Evolutionary conservation across 2,888 invertebrate species (phyloP), one percentile per base, ranked within the genome.

Genomic region (Zaprionus obscuricornis): DNA sequence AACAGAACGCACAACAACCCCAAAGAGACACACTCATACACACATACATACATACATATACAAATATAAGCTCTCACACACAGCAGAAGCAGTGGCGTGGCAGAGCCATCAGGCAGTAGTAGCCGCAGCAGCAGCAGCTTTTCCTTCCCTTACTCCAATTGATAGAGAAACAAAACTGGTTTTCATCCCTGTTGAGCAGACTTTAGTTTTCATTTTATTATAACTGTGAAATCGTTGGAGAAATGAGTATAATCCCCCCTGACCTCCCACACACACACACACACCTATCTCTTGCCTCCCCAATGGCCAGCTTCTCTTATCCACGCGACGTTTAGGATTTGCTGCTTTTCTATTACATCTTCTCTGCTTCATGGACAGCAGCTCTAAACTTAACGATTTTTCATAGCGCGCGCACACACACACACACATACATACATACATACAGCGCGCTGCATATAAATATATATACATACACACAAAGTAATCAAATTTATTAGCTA

Each of bases 121-220:
- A 55, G 26, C 17, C 27, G 60, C 42, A 45, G 45, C 40, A 72
- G 58, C 56, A 67, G 56, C 78, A 64, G 62, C 56, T n/a, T n/a
- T 77, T 77, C 74, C 77, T 77, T 76, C 77, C 85, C 85, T 73
- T 76, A 59, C 76, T 66, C 59, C 17, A 52, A 52, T 34, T 56
- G 55, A 57, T 33, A 29, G 31, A 24, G 63, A 58, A 62, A 57
- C 10, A 26, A 71, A 71, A 71, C 85, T 70, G 70, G 85, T 81
- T 77, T 77, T 77, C 77, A 77, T 77, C 77, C 85, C 77, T 55
- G 85, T 70, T 59, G 70, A 49, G 45, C 64, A 40, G 74, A 70
- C 63, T 74, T 67, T 75, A 63, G 56, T 69, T 81, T 75, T 73
- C 62, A 73, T 81, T 84, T 84, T 34, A 75, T 79, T 83, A 84